phyloP scores from a whole-genome alignment of 2,888 invertebrate genomes.

The Cheiracanthium punctorium region DNA sequence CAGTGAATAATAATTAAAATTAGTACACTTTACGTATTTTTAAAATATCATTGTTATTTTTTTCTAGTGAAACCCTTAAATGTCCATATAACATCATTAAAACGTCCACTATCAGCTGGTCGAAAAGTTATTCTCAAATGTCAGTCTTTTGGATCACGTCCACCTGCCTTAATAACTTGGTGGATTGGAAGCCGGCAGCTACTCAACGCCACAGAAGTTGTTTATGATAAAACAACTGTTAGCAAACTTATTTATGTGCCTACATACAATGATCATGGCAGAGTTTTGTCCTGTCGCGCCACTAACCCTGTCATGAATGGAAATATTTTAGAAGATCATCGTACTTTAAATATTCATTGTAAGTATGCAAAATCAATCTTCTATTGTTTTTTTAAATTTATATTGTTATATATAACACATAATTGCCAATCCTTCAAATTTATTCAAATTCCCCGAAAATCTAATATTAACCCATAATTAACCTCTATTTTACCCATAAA shows the following conservation, averaged over 20 bases:
- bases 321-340: conserved; percentile 72
- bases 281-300: conserved; percentile 73
- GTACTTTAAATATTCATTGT: conserved; percentile 73
- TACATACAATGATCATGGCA: conserved; percentile 73
- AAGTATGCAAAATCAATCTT: conserved; percentile 44
- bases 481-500: too few species aligned
- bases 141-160: conserved; percentile 71
- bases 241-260: conserved; percentile 72
- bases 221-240: conserved; percentile 71
- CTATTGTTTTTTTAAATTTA: too few species aligned
- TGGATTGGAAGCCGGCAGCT: conserved; percentile 71
- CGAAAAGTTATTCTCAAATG: conserved; percentile 69
- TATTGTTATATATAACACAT: too few species aligned
- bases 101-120: conserved; percentile 71
- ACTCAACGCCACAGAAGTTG: conserved; percentile 53
- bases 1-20: too few species aligned
- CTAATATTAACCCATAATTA: too few species aligned
- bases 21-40: too few species aligned
- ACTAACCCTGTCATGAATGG: conserved; percentile 72
- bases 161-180: conserved; percentile 71
- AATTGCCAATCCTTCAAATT: too few species aligned
- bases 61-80: conserved; percentile 70
- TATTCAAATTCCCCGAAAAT: too few species aligned
- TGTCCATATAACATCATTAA: conserved; percentile 68
- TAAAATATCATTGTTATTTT: too few species aligned